These are phyloP conservation scores for Sphaeridia pumilis DNA, from an alignment of 2,888 invertebrate species.

Conservation along the genomic window DNA sequence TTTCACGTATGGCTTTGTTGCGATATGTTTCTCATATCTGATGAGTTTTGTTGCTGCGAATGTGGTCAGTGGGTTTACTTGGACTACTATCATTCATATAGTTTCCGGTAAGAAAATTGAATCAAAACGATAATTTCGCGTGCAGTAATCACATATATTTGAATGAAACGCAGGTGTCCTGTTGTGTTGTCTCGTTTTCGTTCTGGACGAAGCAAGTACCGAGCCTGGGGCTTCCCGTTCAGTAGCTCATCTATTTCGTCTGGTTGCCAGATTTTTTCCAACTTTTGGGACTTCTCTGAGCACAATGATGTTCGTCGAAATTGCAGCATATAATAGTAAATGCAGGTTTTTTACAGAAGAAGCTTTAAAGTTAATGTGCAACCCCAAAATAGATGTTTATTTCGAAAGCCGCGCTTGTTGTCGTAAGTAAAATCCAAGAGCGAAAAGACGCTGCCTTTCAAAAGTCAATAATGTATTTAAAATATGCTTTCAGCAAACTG, in stretches of 20 bases:
- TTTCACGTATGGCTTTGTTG: slow-evolving; percentile 49
- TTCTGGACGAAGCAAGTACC: slow-evolving; percentile 12
- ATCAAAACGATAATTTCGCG: neutral
- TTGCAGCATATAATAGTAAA: slow-evolving; percentile 23
- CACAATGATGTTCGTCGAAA: slow-evolving; percentile 24
- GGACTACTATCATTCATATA: slow-evolving; percentile 39
- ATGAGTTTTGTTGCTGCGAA: slow-evolving; percentile 45
- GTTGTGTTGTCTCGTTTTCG: slow-evolving; percentile 18
- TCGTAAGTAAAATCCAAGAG: slow-evolving; percentile 17
- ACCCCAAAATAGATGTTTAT: slow-evolving; percentile 16
- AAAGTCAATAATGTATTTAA: neutral
- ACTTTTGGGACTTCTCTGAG: slow-evolving; percentile 29
- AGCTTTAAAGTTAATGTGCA: slow-evolving; percentile 24
- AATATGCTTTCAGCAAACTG: neutral
- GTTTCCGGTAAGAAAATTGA: slow-evolving; percentile 22
- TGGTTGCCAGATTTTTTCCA: slow-evolving; percentile 26
- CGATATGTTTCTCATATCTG: slow-evolving; percentile 55
- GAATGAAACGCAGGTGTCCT: slow-evolving; percentile 19
- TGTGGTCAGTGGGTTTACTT: slow-evolving; percentile 44
- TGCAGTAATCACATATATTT: neutral
- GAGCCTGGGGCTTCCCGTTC: neutral
- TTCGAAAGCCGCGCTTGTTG: slow-evolving; percentile 27
- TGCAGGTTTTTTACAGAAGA: slow-evolving; percentile 25
- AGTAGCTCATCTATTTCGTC: neutral
- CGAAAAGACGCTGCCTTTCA: neutral